Base-by-base conservation (phyloP, 2,888 invertebrate species). In the Coenonympha glycerion region DNA sequence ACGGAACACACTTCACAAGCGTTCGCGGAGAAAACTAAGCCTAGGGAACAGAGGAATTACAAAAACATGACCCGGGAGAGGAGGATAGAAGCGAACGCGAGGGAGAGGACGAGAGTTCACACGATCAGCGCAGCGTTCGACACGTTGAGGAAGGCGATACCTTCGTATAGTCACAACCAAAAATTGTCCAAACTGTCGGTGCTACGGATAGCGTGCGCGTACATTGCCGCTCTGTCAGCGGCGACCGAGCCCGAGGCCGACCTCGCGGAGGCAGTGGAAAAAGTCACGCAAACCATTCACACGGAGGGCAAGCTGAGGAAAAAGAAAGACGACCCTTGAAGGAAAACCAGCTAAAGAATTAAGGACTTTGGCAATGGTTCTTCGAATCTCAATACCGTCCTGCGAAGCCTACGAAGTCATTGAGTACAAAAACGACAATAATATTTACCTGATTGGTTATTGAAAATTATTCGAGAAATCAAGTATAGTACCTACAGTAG, bases 111-210 rank as follows among this genome's bases (percentile, higher is more conserved):
- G 4, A 88, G 97, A 45, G 97, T 98, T 0, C 97, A 98, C 76
- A 97, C 97, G 1, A 98, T 98, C 60, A 96, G 96, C 68, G 97
- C 97, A 0, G 97, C 97, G 0, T 98, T 97, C 73, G 97, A 98
- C 60, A 95, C 94, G 0, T 84, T 98, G 6, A 89, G 97, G 36
- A 88, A 89, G 53, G 89, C 96, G 0, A 93, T 98, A 34, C 97
- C 97, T 2, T 92, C 97, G 0, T 97, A 96, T 75, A 96, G 96
- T 33, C 93, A 96, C 73, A 95, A 95, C 71, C 97, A 97, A 79
- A 97, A 97, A 79, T 89, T 98, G 18, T 96, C 96, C 1, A 98
- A 98, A 71, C 80, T 98, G 45, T 96, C 97, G 1, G 96, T 98
- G 11, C 78, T 98, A 55, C 90, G 96, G 80, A 96, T 97, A 73